These are phyloP conservation scores for Phrynosoma blainvillii DNA, from an alignment of 2,113 vertebrate genomes.

Conservation along the genomic window DNA sequence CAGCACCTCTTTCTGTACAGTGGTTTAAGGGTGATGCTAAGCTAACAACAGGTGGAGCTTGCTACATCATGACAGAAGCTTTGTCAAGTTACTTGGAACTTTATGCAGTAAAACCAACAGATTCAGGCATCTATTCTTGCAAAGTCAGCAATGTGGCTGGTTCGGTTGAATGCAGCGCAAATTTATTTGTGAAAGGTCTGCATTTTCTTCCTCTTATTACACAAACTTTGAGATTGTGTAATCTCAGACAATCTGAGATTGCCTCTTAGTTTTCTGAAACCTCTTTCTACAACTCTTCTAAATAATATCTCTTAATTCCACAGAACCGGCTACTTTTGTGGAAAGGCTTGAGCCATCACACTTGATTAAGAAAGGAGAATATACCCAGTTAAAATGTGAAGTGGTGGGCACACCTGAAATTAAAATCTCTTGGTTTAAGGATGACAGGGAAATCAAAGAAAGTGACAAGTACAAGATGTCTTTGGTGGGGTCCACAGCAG, in stretches of 20 bases:
- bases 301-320: constrained; percentile 74
- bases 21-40: constrained; percentile 94
- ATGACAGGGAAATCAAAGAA: constrained; percentile 87
- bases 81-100: constrained; percentile 90
- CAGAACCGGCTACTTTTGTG: constrained; percentile 92
- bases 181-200: constrained; percentile 97
- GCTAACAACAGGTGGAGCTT: constrained; percentile 86
- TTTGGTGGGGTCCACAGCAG: constrained; percentile 78
- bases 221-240: constrained; percentile 10
- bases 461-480: constrained; percentile 82
- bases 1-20: constrained; percentile 85
- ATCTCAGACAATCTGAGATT: background rate
- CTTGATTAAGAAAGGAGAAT: constrained; percentile 84
- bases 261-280: constrained; percentile 43
- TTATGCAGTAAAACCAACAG: constrained; percentile 87
- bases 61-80: constrained; percentile 92
- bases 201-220: constrained; percentile 59
- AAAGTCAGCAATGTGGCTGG: constrained; percentile 93
- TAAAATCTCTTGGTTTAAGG: constrained; percentile 90
- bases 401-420: constrained; percentile 92
- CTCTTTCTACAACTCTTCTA: constrained; percentile 49
- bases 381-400: constrained; percentile 85
- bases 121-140: constrained; percentile 91
- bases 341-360: constrained; percentile 87
- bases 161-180: constrained; percentile 84